phyloP scores from a whole-genome alignment of 2,797 vertebrate genomes.

The Phalloptychus januarius region DNA sequence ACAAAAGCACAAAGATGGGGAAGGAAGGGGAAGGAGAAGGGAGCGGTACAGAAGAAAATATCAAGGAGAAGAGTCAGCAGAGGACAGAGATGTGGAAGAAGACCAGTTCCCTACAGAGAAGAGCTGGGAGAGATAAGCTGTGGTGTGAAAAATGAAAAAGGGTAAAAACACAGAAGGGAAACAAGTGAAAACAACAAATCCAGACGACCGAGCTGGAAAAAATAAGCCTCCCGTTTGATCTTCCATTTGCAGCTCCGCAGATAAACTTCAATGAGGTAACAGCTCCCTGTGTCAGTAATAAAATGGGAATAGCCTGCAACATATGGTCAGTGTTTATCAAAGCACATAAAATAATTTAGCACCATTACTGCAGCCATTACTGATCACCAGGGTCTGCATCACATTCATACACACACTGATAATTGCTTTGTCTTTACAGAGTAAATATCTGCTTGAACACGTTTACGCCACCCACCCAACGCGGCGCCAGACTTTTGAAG shows the following conservation, averaged over 20 bases:
- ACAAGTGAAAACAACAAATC: constrained; percentile 39
- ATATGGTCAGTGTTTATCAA: constrained; percentile 16
- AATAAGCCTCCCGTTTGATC: constrained; percentile 51
- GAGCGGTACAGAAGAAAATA: constrained; percentile 60
- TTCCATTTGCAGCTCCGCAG: constrained; percentile 22
- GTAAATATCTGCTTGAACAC: constrained; percentile 29
- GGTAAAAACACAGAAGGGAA: constrained; percentile 50
- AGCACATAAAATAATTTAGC: constrained; percentile 26
- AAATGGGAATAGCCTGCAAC: not conserved
- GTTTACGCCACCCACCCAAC: constrained; percentile 31
- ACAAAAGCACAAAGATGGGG: constrained; percentile 47
- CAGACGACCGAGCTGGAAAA: constrained; percentile 34
- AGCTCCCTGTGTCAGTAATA: not conserved
- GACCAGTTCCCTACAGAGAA: constrained; percentile 68
- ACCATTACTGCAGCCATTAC: constrained; percentile 46
- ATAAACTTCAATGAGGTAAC: constrained; percentile 31
- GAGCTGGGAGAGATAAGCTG: constrained; percentile 56
- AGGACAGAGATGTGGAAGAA: constrained; percentile 60
- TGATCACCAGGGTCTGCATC: constrained; percentile 30
- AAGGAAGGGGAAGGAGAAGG: constrained; percentile 44
- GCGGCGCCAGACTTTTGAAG: constrained; percentile 42
- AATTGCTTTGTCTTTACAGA: constrained; percentile 43
- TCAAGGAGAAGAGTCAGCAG: constrained; percentile 70
- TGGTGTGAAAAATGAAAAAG: constrained; percentile 41
- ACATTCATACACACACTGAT: constrained; percentile 21